A percentile compares a stretch with the other conserved stretches of the same genome.
phyloP scores from a whole-genome alignment of 1,140 invertebrate species.

The Zaprionus africanus region DNA sequence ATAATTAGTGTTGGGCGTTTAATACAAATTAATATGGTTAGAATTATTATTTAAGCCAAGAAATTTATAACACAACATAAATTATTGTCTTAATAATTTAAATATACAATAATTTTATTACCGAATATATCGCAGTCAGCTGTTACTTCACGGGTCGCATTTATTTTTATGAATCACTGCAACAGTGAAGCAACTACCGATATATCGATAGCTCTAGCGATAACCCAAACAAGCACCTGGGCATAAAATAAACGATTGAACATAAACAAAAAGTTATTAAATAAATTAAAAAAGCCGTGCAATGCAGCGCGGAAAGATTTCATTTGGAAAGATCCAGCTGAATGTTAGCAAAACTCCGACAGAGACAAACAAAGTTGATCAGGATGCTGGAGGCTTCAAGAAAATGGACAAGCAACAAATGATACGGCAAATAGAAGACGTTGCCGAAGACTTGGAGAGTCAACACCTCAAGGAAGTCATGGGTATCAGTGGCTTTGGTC shows the following conservation, averaged over 20 bases:
- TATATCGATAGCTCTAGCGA: constrained; percentile 18
- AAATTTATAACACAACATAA: too few species aligned
- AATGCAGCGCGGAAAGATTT: constrained; percentile 85
- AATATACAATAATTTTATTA: too few species aligned
- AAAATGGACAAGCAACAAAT: constrained; percentile 86
- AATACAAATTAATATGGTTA: too few species aligned
- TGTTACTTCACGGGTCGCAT: background rate
- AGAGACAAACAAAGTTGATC: constrained; percentile 42
- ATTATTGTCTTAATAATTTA: too few species aligned
- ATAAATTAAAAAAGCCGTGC: background rate
- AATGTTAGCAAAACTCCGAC: constrained; percentile 81
- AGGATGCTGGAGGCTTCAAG: constrained; percentile 86
- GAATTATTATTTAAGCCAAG: too few species aligned
- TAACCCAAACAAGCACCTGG: constrained; percentile 5
- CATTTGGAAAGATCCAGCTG: constrained; percentile 87
- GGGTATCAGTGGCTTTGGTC: constrained; percentile 91
- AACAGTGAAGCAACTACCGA: constrained; percentile 8
- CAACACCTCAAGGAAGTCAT: constrained; percentile 89
- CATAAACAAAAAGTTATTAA: constrained; percentile 20
- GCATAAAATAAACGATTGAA: background rate
- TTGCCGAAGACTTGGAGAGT: constrained; percentile 89
- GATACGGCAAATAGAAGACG: constrained; percentile 87
- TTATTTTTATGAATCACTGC: background rate
- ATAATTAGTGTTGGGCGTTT: too few species aligned
- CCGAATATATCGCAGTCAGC: background rate